phyloP scores from a whole-genome alignment of 2,888 invertebrate species.

The Galerucella nymphaeae region DNA sequence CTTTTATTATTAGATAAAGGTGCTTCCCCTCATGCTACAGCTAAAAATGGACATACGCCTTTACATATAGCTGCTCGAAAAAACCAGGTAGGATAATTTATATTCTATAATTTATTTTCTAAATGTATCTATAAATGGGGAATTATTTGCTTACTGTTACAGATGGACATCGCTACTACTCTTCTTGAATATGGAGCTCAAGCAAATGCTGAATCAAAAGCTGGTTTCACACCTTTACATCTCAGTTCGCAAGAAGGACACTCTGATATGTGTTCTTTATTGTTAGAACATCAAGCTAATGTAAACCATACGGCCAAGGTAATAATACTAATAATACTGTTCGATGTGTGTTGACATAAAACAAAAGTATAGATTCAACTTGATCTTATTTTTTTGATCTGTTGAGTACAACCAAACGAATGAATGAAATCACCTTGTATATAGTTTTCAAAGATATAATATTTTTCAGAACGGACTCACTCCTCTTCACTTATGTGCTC shows the following conservation, averaged over 20 bases:
- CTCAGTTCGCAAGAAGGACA: conserved; percentile 95
- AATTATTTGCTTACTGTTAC: conserved; percentile 28
- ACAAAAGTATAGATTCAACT: too few species aligned
- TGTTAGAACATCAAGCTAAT: conserved; percentile 90
- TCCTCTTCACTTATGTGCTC: conserved; percentile 94
- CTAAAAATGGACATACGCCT: conserved; percentile 98
- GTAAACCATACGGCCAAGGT: conserved; percentile 88
- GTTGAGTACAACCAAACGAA: too few species aligned
- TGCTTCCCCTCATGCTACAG: conserved; percentile 92
- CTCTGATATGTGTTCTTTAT: conserved; percentile 91
- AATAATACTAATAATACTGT: conserved; percentile 32
- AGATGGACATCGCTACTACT: conserved; percentile 94
- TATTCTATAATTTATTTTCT: conserved; percentile 1
- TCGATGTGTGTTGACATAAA: background rate
- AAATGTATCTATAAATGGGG: too few species aligned
- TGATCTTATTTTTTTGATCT: too few species aligned
- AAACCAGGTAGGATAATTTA: conserved; percentile 76
- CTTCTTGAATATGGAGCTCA: conserved; percentile 93
- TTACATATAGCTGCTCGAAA: conserved; percentile 98
- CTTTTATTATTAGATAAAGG: conserved; percentile 90
- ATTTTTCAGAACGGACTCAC: conserved; percentile 83
- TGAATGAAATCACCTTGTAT: too few species aligned
- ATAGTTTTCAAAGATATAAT: background rate
- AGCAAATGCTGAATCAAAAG: conserved; percentile 92
- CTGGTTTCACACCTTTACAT: conserved; percentile 96